These are phyloP conservation scores for Glareola pratincola DNA, from an alignment of 2,113 vertebrate species.

Conservation along the genomic window DNA sequence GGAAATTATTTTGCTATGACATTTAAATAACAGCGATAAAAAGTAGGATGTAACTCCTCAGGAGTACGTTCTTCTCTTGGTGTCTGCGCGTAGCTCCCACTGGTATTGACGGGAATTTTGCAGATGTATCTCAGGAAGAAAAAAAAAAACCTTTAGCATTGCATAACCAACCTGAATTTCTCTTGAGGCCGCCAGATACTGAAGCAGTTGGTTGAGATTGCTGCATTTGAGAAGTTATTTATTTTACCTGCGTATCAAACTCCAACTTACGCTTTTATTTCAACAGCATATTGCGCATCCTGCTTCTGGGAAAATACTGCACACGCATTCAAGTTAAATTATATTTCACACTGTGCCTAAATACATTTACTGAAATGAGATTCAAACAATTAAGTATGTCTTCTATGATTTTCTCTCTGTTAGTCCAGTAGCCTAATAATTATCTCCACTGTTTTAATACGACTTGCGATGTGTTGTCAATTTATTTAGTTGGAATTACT, in stretches of 20 bases:
- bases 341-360: conserved; percentile 61
- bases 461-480: conserved; percentile 66
- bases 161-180: conserved; percentile 19
- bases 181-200: neutral
- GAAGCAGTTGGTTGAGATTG: conserved; percentile 6
- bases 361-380: conserved; percentile 64
- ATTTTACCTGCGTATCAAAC: conserved; percentile 35
- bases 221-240: conserved; percentile 33
- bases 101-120: neutral
- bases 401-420: conserved; percentile 68
- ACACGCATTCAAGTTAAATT: neutral
- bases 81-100: neutral
- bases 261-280: conserved; percentile 39
- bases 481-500: conserved; percentile 80
- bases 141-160: conserved; percentile 37
- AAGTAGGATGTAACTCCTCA: neutral
- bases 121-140: conserved; percentile 15
- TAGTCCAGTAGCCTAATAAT: conserved; percentile 68
- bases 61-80: neutral
- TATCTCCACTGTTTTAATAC: conserved; percentile 69
- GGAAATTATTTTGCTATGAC: conserved; percentile 50
- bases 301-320: neutral
- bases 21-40: conserved; percentile 48
- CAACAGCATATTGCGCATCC: neutral
- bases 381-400: conserved; percentile 72